Conservation (phyloP, 2,797 vertebrate species). For the Centroberyx gerrardi region DNA sequence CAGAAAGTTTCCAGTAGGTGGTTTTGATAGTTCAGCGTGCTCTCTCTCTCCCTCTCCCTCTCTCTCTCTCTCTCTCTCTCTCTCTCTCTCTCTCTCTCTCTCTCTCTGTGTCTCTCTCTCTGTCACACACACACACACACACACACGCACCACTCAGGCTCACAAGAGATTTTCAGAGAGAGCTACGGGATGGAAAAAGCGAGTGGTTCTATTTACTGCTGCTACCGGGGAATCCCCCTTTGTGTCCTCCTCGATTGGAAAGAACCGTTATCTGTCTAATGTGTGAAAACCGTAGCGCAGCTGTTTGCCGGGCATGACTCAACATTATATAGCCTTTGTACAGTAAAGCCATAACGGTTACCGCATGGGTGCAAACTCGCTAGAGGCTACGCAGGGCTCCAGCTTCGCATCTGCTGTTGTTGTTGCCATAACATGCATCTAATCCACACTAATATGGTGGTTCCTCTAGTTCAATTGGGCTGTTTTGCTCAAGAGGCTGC, state of each 20-base stretch:
- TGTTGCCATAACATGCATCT: slow-evolving; percentile 70
- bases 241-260: slow-evolving; percentile 55
- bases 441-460: slow-evolving; percentile 39
- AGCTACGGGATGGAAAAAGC: slow-evolving; percentile 35
- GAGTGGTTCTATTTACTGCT: slow-evolving; percentile 30
- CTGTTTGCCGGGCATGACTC: slow-evolving; percentile 71
- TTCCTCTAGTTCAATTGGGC: slow-evolving; percentile 53
- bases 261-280: slow-evolving; percentile 58
- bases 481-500: slow-evolving; percentile 42
- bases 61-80: not conserved
- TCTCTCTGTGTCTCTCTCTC: not conserved
- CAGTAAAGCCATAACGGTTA: slow-evolving; percentile 45
- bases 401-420: slow-evolving; percentile 57
- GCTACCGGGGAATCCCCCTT: slow-evolving; percentile 70
- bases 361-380: slow-evolving; percentile 38
- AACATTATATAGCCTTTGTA: slow-evolving; percentile 50
- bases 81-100: not conserved
- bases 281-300: slow-evolving; percentile 60
- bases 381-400: slow-evolving; percentile 38
- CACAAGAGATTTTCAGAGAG: slow-evolving; percentile 32
- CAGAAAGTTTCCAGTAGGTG: slow-evolving; percentile 68
- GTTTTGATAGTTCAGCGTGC: slow-evolving; percentile 46
- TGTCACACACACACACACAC: slow-evolving; percentile 2
- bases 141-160: not conserved
- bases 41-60: not conserved